Conservation (phyloP, 2,113 vertebrate genomes). For the Microtus ochrogaster region DNA sequence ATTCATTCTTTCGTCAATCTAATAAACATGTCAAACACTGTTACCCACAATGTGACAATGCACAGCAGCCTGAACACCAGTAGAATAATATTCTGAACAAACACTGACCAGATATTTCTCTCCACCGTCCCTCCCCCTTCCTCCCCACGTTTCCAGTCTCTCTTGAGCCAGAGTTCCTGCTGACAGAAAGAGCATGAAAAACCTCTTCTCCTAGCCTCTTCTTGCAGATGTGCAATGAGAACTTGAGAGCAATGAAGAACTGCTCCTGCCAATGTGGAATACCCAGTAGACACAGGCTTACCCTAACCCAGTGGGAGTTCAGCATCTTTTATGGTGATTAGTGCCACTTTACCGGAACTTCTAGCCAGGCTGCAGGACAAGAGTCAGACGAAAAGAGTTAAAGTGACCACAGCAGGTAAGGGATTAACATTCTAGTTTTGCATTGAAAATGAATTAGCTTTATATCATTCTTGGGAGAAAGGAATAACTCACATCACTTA, state of each 20-base stretch:
- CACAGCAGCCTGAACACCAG: background rate
- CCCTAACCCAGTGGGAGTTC: slow-evolving; percentile 8
- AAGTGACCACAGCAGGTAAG: background rate
- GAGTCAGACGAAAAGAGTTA: background rate
- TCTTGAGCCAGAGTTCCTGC: background rate
- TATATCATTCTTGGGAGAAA: slow-evolving; percentile 8
- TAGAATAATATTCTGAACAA: background rate
- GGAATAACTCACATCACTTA: background rate
- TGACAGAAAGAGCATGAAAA: background rate
- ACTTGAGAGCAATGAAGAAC: background rate
- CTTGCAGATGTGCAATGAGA: background rate
- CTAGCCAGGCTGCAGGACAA: slow-evolving; percentile 1
- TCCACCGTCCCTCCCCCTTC: background rate
- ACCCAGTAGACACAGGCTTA: background rate
- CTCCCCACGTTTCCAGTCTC: background rate
- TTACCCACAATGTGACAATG: background rate
- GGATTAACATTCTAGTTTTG: slow-evolving; percentile 18
- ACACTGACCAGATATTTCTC: background rate
- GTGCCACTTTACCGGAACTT: background rate
- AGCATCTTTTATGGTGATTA: background rate
- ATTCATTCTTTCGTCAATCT: background rate
- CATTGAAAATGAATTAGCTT: background rate
- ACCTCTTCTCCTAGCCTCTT: background rate
- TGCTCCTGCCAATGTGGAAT: slow-evolving; percentile 1
- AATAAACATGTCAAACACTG: background rate